These are phyloP conservation scores for Holothuria scabra DNA, from an alignment of 53 echinoderm and acorn worm genomes.

Conservation along the genomic window DNA sequence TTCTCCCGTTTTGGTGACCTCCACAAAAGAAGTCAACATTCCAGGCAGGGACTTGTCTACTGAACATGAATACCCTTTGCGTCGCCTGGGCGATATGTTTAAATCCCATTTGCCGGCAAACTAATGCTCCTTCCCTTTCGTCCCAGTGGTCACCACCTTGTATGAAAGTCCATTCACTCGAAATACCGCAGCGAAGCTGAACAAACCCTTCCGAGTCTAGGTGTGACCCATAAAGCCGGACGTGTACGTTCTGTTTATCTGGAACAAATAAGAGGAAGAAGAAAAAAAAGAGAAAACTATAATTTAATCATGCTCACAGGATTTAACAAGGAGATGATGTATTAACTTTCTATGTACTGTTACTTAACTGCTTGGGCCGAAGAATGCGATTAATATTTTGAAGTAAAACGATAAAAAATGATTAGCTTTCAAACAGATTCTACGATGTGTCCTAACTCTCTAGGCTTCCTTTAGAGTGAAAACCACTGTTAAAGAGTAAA, in stretches of 20 bases:
- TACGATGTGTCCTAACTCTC: too few relatives aligned
- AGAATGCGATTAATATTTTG: too few relatives aligned
- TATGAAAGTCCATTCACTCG: neutral
- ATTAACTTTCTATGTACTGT: too few relatives aligned
- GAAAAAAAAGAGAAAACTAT: too few relatives aligned
- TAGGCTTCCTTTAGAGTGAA: too few relatives aligned
- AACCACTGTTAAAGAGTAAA: too few relatives aligned
- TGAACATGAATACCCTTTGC: neutral
- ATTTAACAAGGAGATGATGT: too few relatives aligned
- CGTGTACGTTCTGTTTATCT: neutral
- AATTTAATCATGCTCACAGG: too few relatives aligned
- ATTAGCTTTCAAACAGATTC: too few relatives aligned
- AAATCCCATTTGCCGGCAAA: neutral
- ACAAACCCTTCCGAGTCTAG: neutral
- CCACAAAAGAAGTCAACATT: neutral
- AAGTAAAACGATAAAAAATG: too few relatives aligned
- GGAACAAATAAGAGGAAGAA: neutral
- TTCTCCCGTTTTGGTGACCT: neutral
- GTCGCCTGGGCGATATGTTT: neutral
- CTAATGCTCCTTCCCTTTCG: neutral
- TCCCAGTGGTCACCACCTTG: neutral
- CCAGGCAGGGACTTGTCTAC: neutral
- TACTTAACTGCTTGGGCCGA: too few relatives aligned
- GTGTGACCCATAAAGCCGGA: constrained; percentile 1
- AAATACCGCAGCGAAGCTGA: constrained; percentile 6